Percentiles rank a stretch among this genome's conserved stretches.
Evolutionary conservation across 2,888 invertebrate genomes (phyloP).

Genomic region (Cosmopolites sordidus): DNA sequence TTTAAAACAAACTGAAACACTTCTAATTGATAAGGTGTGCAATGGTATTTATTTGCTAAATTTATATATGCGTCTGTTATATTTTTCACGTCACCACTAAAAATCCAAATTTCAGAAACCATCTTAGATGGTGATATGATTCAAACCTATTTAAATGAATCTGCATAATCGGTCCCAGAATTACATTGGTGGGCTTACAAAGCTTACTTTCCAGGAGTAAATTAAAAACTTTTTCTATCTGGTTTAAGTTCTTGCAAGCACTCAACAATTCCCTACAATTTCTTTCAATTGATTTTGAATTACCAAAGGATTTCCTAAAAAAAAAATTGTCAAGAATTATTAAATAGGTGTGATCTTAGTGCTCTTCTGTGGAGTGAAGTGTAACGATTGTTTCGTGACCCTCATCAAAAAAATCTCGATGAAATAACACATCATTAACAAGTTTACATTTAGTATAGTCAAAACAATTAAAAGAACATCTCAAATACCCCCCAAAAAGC

Average conservation of each 20-base stretch:
- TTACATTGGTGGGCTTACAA: conserved; percentile 54
- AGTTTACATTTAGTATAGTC: too few relatives aligned
- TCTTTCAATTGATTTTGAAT: conserved; percentile 47
- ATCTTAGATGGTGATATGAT: not conserved
- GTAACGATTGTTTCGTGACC: too few relatives aligned
- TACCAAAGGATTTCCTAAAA: conserved; percentile 20
- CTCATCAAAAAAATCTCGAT: too few relatives aligned
- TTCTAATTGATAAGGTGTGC: conserved; percentile 64
- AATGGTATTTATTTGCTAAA: conserved; percentile 52
- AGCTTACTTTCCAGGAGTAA: conserved; percentile 52
- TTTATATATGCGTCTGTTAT: conserved; percentile 50
- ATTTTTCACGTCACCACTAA: not conserved
- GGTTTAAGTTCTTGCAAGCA: conserved; percentile 49
- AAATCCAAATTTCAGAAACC: not conserved
- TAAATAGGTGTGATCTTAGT: too few relatives aligned
- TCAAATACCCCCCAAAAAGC: too few relatives aligned
- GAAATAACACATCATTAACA: too few relatives aligned
- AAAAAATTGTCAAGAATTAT: too few relatives aligned
- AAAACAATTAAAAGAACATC: too few relatives aligned
- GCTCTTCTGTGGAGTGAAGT: too few relatives aligned
- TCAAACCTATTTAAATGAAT: conserved; percentile 56
- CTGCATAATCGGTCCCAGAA: conserved; percentile 61
- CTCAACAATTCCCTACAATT: conserved; percentile 61
- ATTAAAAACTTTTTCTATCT: conserved; percentile 52
- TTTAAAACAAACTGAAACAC: conserved; percentile 49